Percentiles rank a stretch among this genome's conserved stretches.
phyloP scores from a whole-genome alignment of 2,113 vertebrate genomes.

The Scopus umbretta region DNA sequence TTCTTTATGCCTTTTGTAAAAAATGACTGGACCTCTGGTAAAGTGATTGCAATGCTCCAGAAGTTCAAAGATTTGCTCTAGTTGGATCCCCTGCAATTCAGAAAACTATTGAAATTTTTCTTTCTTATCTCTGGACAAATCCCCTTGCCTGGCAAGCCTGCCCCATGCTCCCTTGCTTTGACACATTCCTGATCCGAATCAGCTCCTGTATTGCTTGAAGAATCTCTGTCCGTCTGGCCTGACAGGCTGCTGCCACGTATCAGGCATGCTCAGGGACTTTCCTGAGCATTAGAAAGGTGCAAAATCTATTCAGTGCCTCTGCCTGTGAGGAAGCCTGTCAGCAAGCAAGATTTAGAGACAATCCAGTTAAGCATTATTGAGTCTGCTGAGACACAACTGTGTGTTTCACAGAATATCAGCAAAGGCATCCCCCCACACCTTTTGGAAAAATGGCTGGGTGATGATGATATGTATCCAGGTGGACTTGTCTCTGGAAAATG shows the following conservation, averaged over 20 bases:
- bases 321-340: not conserved
- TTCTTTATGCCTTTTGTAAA: not conserved
- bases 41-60: not conserved
- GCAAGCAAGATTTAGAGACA: not conserved
- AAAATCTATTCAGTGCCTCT: not conserved
- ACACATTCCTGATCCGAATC: not conserved
- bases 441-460: not conserved
- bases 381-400: not conserved
- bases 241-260: not conserved
- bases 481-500: not conserved
- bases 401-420: not conserved
- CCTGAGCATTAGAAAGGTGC: not conserved
- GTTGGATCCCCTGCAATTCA: not conserved
- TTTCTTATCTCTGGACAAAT: not conserved
- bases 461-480: not conserved
- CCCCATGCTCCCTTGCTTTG: not conserved
- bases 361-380: not conserved
- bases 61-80: not conserved
- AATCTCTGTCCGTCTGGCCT: not conserved
- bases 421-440: not conserved
- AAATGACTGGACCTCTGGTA: not conserved
- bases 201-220: not conserved
- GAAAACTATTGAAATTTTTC: not conserved
- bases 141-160: not conserved
- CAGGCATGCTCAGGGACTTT: not conserved